A percentile compares a stretch with the other conserved stretches of the same genome.
These are phyloP conservation scores for Syrmaticus mikado DNA, from an alignment of 2,113 vertebrate genomes.

Conservation along the genomic window DNA sequence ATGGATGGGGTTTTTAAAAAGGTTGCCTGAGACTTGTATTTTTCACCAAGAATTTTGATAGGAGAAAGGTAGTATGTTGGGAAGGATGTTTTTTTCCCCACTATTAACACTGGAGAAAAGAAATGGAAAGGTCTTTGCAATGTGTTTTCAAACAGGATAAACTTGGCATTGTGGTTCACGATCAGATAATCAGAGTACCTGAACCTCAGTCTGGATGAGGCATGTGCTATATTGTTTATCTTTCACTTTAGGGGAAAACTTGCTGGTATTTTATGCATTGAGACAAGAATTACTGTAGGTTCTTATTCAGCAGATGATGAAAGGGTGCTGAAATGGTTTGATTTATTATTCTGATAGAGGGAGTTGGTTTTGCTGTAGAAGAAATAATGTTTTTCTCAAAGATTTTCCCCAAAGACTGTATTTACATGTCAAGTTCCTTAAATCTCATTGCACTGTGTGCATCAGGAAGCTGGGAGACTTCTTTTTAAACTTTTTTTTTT, in stretches of 20 bases:
- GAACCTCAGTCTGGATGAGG: background rate
- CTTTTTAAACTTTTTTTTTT: background rate
- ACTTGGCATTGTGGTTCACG: background rate
- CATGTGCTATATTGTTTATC: background rate
- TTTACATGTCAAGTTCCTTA: background rate
- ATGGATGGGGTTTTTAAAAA: background rate
- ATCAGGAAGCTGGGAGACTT: background rate
- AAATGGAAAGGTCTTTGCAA: background rate
- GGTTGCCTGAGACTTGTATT: background rate
- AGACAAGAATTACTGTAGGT: background rate
- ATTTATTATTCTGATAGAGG: background rate
- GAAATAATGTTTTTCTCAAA: background rate
- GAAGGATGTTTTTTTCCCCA: background rate
- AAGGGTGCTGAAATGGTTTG: background rate
- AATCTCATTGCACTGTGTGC: background rate
- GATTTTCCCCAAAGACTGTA: background rate
- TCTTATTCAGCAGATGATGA: background rate
- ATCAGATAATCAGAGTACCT: background rate
- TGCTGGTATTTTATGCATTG: background rate
- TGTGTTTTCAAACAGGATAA: background rate
- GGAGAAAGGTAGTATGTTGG: background rate
- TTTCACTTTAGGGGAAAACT: background rate
- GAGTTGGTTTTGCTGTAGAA: background rate
- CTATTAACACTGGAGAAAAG: background rate
- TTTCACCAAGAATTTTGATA: background rate